Evolutionary conservation across 2,113 vertebrate genomes (phyloP).

Genomic region (Uropsilus gracilis): DNA sequence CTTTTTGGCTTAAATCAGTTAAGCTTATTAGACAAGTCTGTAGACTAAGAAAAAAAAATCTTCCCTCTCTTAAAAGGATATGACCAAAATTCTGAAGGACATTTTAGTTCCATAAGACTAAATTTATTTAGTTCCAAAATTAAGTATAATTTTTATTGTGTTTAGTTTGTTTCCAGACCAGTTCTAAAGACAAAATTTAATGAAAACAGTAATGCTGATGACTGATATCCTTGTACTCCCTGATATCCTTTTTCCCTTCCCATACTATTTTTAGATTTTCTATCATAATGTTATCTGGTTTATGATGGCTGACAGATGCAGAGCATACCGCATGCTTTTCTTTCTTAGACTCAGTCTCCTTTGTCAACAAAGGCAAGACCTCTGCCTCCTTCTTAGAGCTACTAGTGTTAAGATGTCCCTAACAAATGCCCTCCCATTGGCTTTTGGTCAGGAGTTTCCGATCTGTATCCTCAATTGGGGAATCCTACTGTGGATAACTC

Average conservation of each 20-base stretch:
- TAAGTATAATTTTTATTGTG: conserved; percentile 12
- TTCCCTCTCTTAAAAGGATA: not conserved
- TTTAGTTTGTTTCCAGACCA: conserved; percentile 39
- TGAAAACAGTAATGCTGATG: conserved; percentile 4
- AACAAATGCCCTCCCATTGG: not conserved
- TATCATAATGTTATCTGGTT: conserved; percentile 20
- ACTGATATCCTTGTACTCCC: not conserved
- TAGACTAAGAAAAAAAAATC: not conserved
- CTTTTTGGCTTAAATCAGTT: not conserved
- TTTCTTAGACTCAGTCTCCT: not conserved
- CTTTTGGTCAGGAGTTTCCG: not conserved
- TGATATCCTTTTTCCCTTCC: not conserved
- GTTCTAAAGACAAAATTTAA: conserved; percentile 29
- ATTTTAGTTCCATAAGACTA: not conserved
- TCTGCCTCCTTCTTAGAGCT: not conserved
- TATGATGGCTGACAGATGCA: not conserved
- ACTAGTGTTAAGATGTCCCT: not conserved
- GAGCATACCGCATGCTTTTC: not conserved
- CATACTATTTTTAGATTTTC: conserved; percentile 46
- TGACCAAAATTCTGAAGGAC: conserved; percentile 43
- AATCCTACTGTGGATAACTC: not conserved
- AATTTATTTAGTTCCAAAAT: not conserved
- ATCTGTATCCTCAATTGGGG: not conserved
- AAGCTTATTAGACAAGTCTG: not conserved
- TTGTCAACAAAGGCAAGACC: not conserved